phyloP scores from a whole-genome alignment of 1,140 invertebrate genomes.

The Megalonaias nervosa region DNA sequence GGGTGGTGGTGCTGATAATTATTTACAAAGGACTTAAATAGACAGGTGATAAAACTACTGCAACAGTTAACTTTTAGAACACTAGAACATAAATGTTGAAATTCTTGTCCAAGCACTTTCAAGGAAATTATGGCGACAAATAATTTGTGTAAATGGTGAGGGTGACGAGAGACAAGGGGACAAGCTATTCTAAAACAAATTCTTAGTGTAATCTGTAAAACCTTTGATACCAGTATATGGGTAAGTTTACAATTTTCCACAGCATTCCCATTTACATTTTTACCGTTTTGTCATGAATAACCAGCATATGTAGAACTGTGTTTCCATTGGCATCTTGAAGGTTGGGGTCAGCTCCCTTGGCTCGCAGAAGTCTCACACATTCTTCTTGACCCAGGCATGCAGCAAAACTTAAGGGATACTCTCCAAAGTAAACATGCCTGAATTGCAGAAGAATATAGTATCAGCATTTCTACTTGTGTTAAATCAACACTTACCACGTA shows the following conservation, averaged over 20 bases:
- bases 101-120: no score
- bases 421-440: constrained; percentile 96
- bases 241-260: background rate
- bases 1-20: no score
- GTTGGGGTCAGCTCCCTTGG: constrained; percentile 90
- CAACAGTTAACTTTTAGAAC: no score
- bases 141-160: no score
- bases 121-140: no score
- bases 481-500: no score
- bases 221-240: background rate
- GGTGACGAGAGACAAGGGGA: no score
- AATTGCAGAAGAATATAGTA: background rate
- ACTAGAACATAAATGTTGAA: no score
- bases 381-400: constrained; percentile 98
- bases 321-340: constrained; percentile 98
- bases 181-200: background rate
- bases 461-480: no score
- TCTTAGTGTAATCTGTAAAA: background rate
- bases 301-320: constrained; percentile 95
- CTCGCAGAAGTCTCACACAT: constrained; percentile 93
- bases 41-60: no score
- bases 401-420: constrained; percentile 96
- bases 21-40: no score
- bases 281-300: constrained; percentile 96
- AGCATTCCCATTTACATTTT: background rate